Evolutionary conservation across 1,140 invertebrate species (phyloP), one percentile per base, ranked within the genome.

Genomic region (Drosophila yakuba): DNA sequence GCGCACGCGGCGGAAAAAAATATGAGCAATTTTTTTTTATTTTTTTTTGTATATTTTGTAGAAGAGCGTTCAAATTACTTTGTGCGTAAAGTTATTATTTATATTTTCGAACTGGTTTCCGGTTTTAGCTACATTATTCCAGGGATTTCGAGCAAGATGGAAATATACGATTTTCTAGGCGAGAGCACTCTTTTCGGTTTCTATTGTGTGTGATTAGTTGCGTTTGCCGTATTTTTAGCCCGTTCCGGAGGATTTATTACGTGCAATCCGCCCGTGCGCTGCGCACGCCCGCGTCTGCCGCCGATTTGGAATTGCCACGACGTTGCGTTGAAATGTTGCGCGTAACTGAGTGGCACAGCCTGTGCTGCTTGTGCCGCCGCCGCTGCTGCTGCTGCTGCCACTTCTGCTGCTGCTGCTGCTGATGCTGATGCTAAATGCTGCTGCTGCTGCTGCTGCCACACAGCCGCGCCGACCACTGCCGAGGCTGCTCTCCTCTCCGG

Each of bases 321-420:
- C 20, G 79, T 77, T 89, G 64, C 75, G 76, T 80, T 84, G 80
- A 83, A 88, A 88, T 84, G 84, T 89, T 88, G 76, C 76, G 75
- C 75, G 75, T 54, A 73, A 78, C 76, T 78, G 74, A 78, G 51
- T 62, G 48, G 43, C 38, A 38, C 43, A 38, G 63, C 23, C 23
- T 12, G 52, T 51, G 68, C 36, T 41, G 28, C 17, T 17, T 17
- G 17, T 17, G 17, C 23, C 15, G 52, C 28, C 12, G 1, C 23
- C 36, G 56, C 56, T 8, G 11, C 41, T 56, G 35, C 23, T 43
- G 56, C 56, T 8, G 11, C 41, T 56, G 35, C 61, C 25, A 32
- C 35, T 39, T 15, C 43, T 28, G 38, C 25, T 4, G 35, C 50
- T 25, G 32, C 23, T 41, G 51, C 59, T n/a, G 1, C 20, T 14